Conservation (phyloP, 2,888 invertebrate genomes). For the Protophormia terraenovae region DNA sequence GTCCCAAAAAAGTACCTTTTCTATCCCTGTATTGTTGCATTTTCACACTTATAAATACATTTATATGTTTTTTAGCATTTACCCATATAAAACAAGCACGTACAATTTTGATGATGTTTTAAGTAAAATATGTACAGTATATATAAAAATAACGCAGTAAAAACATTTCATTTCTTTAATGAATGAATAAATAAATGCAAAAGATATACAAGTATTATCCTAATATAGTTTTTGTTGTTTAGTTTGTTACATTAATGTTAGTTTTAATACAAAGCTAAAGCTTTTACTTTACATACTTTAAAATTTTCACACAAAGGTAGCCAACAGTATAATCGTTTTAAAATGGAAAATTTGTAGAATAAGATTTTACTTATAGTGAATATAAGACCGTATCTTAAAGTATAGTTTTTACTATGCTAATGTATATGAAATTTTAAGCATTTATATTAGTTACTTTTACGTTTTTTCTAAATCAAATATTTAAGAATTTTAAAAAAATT, state of each 20-base stretch:
- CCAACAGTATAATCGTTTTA: neutral
- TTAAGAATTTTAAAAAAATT: too few species aligned
- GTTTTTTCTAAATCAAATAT: too few species aligned
- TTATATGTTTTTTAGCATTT: too few species aligned
- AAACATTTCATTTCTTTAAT: slow-evolving; percentile 43
- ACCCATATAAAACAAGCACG: too few species aligned
- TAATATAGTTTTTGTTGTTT: slow-evolving; percentile 20
- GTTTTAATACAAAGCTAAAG: slow-evolving; percentile 37
- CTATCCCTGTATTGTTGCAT: too few species aligned
- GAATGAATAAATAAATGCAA: slow-evolving; percentile 29
- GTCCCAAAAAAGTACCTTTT: too few species aligned
- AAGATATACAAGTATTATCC: slow-evolving; percentile 16
- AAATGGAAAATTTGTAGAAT: neutral
- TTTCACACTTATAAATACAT: too few species aligned
- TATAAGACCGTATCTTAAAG: too few species aligned
- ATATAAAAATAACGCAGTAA: neutral
- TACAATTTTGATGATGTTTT: slow-evolving; percentile 17
- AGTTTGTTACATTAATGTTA: slow-evolving; percentile 40
- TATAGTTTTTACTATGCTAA: too few species aligned
- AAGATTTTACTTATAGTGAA: neutral
- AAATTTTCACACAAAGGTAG: neutral
- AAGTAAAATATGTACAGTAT: neutral
- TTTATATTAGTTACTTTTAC: too few species aligned
- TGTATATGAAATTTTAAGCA: too few species aligned
- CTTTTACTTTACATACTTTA: neutral